Evolutionary conservation across 2,888 invertebrate genomes (phyloP).

Genomic region (Aphodius granarius): DNA sequence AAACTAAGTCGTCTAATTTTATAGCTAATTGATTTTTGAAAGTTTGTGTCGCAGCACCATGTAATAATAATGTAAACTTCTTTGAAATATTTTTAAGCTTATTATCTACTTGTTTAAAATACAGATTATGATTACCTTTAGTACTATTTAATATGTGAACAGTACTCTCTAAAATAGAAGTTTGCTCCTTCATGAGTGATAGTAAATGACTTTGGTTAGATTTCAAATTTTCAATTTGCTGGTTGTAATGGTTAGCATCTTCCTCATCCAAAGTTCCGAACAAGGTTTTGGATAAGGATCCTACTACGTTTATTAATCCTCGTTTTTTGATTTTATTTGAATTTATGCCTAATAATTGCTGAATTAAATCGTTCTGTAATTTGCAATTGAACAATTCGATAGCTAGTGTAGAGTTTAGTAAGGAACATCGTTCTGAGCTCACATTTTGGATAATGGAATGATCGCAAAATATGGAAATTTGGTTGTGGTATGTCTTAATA

Average conservation of each 20-base stretch:
- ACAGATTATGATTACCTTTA: not conserved
- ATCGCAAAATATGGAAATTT: not conserved
- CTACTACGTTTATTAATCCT: constrained; percentile 1
- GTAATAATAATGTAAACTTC: not conserved
- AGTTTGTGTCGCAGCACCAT: not conserved
- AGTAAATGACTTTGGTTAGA: constrained; percentile 5
- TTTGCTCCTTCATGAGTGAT: constrained; percentile 3
- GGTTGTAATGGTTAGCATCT: constrained; percentile 7
- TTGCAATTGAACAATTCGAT: not conserved
- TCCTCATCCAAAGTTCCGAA: constrained; percentile 3
- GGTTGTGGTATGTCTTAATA: not conserved
- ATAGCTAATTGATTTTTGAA: not conserved
- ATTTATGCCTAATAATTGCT: constrained; percentile 1
- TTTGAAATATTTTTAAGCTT: constrained; percentile 2
- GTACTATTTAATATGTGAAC: constrained; percentile 2
- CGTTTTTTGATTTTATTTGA: not conserved
- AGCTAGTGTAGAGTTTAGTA: constrained; percentile 1
- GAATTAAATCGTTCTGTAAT: constrained; percentile 5
- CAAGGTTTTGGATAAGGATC: not conserved
- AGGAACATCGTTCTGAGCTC: not conserved
- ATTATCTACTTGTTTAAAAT: not conserved
- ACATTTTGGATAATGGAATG: not conserved
- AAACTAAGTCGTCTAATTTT: constrained; percentile 6
- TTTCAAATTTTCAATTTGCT: not conserved
- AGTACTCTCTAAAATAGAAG: not conserved